These are phyloP conservation scores for Leptinotarsa rubiginosa DNA, from an alignment of 2,888 invertebrate species.

Conservation along the genomic window DNA sequence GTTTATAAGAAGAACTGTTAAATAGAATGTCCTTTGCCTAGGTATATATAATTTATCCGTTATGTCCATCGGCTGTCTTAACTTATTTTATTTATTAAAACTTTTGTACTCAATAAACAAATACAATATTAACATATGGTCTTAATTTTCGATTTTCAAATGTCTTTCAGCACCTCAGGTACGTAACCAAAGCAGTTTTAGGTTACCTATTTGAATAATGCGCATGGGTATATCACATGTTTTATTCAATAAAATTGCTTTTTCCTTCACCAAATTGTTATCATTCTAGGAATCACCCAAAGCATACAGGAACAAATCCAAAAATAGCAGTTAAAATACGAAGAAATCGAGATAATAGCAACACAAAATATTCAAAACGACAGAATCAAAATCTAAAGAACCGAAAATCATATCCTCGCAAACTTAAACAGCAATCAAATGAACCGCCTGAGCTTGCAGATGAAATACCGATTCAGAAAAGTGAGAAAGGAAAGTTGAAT, in stretches of 20 bases:
- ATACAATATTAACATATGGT: not conserved
- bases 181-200: not conserved
- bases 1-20: not conserved
- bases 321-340: not conserved
- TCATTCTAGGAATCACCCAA: constrained; percentile 11
- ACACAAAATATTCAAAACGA: no score
- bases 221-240: not conserved
- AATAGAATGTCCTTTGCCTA: no score
- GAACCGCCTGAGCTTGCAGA: not conserved
- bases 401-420: not conserved
- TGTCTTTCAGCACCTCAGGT: not conserved
- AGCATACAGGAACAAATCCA: not conserved
- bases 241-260: not conserved
- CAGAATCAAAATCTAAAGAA: not conserved
- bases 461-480: not conserved
- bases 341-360: no score
- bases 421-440: not conserved
- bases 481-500: not conserved
- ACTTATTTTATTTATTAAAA: constrained; percentile 15
- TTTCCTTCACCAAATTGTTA: not conserved
- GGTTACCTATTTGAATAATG: no score
- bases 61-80: not conserved
- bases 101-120: constrained; percentile 7
- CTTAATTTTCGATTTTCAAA: not conserved
- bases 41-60: not conserved